phyloP scores from a whole-genome alignment of 64 coral and sea anemone genomes.

The Actinia equina region DNA sequence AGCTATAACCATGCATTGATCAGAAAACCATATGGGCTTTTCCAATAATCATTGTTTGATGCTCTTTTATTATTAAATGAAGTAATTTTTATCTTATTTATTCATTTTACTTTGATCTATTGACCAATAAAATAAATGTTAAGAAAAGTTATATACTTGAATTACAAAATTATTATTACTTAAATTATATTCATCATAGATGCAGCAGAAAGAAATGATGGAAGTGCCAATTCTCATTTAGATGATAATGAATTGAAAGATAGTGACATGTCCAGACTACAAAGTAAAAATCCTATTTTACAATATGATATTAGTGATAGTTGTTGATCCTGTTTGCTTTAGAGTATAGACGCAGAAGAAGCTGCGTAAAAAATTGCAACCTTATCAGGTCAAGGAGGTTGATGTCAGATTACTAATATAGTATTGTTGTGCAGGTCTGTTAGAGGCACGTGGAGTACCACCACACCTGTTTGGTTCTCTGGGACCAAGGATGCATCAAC shows the following conservation, averaged over 20 bases:
- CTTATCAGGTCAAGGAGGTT: neutral
- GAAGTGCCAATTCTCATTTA: constrained; percentile 9
- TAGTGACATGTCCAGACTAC: constrained; percentile 82
- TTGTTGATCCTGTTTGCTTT: neutral
- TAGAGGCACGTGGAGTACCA: constrained; percentile 90
- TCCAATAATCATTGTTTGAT: too few relatives aligned
- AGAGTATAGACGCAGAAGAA: too few relatives aligned
- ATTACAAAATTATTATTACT: neutral
- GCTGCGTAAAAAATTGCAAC: too few relatives aligned
- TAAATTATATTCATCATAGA: constrained; percentile 27
- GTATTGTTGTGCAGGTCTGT: neutral
- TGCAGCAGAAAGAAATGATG: constrained; percentile 34
- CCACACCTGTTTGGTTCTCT: constrained; percentile 96
- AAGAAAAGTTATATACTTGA: too few relatives aligned
- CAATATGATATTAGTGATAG: neutral
- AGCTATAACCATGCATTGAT: too few relatives aligned
- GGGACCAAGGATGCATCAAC: constrained; percentile 94
- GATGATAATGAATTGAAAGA: constrained; percentile 80
- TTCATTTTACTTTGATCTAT: too few relatives aligned
- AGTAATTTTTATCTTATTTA: too few relatives aligned
- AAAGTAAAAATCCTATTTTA: constrained; percentile 36
- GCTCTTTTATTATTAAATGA: too few relatives aligned
- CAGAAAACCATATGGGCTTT: too few relatives aligned
- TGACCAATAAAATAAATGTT: too few relatives aligned
- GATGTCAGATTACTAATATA: neutral